A percentile compares a stretch with the other conserved stretches of the same genome.
Evolutionary conservation across 1,140 invertebrate genomes (phyloP).

Genomic region (Leptinotarsa texana): DNA sequence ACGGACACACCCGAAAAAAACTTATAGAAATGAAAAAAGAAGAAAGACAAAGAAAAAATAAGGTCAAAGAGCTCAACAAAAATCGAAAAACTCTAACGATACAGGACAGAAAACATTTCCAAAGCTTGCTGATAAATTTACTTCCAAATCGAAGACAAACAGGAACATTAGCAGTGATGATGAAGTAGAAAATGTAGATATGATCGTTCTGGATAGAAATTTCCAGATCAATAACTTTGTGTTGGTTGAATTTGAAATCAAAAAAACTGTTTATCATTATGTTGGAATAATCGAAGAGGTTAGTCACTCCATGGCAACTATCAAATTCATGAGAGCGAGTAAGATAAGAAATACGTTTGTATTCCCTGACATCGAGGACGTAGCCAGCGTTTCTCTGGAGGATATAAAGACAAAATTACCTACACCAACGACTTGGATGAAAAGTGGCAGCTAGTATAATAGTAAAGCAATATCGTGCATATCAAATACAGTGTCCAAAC

Average conservation of each 20-base stretch:
- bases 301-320: background rate
- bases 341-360: background rate
- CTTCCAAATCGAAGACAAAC: too few species aligned
- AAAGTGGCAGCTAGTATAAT: background rate
- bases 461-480: too few species aligned
- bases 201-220: background rate
- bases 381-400: background rate
- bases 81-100: background rate
- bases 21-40: too few species aligned
- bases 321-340: background rate
- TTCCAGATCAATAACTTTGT: background rate
- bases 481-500: too few species aligned
- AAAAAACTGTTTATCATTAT: constrained; percentile 3
- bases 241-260: background rate
- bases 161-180: too few species aligned
- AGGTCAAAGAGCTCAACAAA: too few species aligned
- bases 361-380: too few species aligned
- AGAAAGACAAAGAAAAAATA: too few species aligned
- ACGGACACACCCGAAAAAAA: background rate
- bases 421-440: background rate
- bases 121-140: background rate
- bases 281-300: background rate
- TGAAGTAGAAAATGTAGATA: too few species aligned
- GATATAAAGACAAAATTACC: background rate
- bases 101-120: background rate